These are phyloP conservation scores for Tetrapedia diversipes DNA, from an alignment of 2,888 invertebrate species.

Conservation along the genomic window DNA sequence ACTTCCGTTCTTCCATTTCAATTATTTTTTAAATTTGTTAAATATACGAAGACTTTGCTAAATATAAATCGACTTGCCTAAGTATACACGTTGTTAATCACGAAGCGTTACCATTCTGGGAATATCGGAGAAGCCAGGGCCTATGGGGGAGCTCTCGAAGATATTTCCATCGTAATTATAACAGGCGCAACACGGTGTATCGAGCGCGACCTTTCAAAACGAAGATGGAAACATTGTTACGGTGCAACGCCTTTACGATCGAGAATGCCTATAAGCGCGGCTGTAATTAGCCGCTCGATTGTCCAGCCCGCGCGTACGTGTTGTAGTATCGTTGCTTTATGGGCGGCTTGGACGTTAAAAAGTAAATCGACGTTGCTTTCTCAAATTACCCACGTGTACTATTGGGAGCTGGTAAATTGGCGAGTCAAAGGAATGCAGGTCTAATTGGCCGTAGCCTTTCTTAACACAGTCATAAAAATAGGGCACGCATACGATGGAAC, in stretches of 20 bases:
- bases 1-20: too few relatives aligned
- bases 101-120: conserved; percentile 21
- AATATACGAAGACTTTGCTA: too few relatives aligned
- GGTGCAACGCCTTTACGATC: conserved; percentile 54
- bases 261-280: conserved; percentile 45
- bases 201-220: conserved; percentile 36
- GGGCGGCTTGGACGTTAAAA: conserved; percentile 33
- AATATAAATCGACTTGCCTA: too few relatives aligned
- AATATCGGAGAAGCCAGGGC: conserved; percentile 5
- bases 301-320: conserved; percentile 40
- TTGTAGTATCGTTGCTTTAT: conserved; percentile 23
- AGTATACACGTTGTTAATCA: conserved; percentile 31
- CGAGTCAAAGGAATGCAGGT: too few relatives aligned
- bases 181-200: conserved; percentile 35
- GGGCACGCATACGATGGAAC: too few relatives aligned
- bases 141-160: not conserved
- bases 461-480: too few relatives aligned
- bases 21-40: too few relatives aligned
- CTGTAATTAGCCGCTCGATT: conserved; percentile 61
- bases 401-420: too few relatives aligned
- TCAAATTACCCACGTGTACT: not conserved
- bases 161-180: conserved; percentile 43
- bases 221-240: conserved; percentile 57
- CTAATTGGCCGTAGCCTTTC: too few relatives aligned
- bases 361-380: conserved; percentile 44